Conservation (phyloP, 2,888 invertebrate genomes). For the Eupithecia pulchellata region DNA sequence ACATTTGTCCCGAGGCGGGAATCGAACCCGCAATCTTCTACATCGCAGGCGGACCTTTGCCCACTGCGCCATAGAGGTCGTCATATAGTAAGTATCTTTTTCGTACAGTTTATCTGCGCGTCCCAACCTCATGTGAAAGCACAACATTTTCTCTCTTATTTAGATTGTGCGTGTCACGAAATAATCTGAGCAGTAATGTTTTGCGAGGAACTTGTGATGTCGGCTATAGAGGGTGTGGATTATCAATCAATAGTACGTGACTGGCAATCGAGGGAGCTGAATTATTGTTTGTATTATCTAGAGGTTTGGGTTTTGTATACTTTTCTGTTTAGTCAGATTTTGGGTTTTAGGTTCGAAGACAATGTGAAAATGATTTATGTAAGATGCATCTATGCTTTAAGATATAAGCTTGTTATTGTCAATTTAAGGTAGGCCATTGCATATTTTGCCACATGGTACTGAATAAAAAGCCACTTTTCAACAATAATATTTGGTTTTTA, state of each 20-base stretch:
- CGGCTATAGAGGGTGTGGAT: slow-evolving; percentile 37
- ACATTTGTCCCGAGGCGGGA: too few relatives aligned
- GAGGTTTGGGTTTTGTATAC: slow-evolving; percentile 6
- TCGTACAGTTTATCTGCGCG: not conserved
- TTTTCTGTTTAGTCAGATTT: slow-evolving; percentile 1
- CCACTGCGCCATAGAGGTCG: too few relatives aligned
- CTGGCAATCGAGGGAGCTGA: slow-evolving; percentile 27
- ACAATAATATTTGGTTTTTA: too few relatives aligned
- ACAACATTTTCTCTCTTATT: slow-evolving; percentile 40
- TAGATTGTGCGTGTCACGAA: slow-evolving; percentile 48
- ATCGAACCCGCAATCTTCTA: too few relatives aligned
- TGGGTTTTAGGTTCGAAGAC: not conserved
- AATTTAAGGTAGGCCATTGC: too few relatives aligned
- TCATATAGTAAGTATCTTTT: not conserved
- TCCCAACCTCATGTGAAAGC: slow-evolving; percentile 18
- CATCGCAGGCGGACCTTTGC: too few relatives aligned
- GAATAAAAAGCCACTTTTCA: too few relatives aligned
- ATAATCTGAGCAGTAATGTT: slow-evolving; percentile 46
- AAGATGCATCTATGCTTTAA: too few relatives aligned
- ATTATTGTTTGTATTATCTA: slow-evolving; percentile 17
- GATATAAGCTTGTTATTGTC: too few relatives aligned
- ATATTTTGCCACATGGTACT: too few relatives aligned
- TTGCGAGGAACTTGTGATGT: slow-evolving; percentile 34
- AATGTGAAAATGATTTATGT: not conserved
- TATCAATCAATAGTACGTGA: slow-evolving; percentile 45